Conservation (phyloP, 2,797 vertebrate species). For the Chanos chanos region DNA sequence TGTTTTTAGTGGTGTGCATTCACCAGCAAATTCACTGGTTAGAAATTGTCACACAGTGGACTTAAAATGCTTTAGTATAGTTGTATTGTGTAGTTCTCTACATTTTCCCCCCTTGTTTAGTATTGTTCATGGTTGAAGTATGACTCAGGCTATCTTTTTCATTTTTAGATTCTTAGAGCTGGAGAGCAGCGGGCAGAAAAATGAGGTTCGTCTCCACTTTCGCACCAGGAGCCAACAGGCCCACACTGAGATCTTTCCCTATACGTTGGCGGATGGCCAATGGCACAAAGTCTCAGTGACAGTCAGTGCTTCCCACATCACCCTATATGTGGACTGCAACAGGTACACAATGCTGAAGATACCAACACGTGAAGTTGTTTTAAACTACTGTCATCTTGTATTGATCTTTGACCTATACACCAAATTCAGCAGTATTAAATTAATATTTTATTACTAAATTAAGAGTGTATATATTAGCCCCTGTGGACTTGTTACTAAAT, state of each 20-base stretch:
- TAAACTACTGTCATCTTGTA: no score
- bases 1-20: background rate
- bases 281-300: constrained; percentile 95
- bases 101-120: background rate
- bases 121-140: no score
- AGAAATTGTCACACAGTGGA: no score
- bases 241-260: constrained; percentile 93
- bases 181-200: constrained; percentile 95
- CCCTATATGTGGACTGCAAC: constrained; percentile 94
- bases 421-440: no score
- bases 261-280: constrained; percentile 91
- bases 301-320: constrained; percentile 90
- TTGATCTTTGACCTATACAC: no score
- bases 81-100: background rate
- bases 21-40: no score
- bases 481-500: no score
- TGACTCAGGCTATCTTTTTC: no score
- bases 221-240: constrained; percentile 81
- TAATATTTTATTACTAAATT: no score
- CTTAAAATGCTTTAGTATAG: no score
- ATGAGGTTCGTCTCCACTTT: constrained; percentile 93
- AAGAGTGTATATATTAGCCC: no score
- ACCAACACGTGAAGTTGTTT: no score
- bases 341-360: constrained; percentile 69
- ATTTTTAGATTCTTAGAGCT: constrained; percentile 93